Percentiles rank a stretch among this genome's conserved stretches.
phyloP scores from a whole-genome alignment of 2,797 vertebrate genomes.

The Helostoma temminkii region DNA sequence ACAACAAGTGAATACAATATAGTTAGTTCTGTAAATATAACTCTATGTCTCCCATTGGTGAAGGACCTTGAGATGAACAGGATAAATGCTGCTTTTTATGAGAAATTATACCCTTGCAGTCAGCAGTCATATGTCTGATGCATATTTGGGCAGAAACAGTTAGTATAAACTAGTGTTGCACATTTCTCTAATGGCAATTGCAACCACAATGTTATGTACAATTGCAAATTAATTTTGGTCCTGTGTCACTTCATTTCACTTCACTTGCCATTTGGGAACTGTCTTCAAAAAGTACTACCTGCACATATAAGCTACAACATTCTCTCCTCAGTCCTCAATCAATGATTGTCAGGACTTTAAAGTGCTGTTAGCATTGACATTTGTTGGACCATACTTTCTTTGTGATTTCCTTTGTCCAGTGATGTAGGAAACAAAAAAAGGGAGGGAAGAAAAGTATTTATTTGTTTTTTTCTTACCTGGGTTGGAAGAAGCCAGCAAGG shows the following conservation, averaged over 20 bases:
- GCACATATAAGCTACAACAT: constrained; percentile 8
- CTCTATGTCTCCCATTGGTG: not conserved
- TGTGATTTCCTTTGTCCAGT: constrained; percentile 31
- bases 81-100: not conserved
- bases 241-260: too few species aligned
- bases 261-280: too few species aligned
- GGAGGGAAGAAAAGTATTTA: not conserved
- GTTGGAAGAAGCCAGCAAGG: constrained; percentile 26
- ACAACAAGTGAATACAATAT: constrained; percentile 28
- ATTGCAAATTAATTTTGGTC: too few species aligned
- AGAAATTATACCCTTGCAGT: not conserved
- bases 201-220: too few species aligned
- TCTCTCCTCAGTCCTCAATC: constrained; percentile 61
- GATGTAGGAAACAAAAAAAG: constrained; percentile 16
- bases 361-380: constrained; percentile 71
- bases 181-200: too few species aligned
- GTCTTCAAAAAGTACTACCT: too few species aligned
- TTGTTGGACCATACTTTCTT: constrained; percentile 44
- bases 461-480: too few species aligned
- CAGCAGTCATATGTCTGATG: not conserved
- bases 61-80: constrained; percentile 20
- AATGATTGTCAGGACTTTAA: constrained; percentile 74
- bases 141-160: not conserved
- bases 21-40: constrained; percentile 17
- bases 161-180: too few species aligned